A percentile compares a stretch with the other conserved stretches of the same genome.
These are phyloP conservation scores for Coenobita brevimanus DNA, from an alignment of 1,140 invertebrate species.

Conservation along the genomic window DNA sequence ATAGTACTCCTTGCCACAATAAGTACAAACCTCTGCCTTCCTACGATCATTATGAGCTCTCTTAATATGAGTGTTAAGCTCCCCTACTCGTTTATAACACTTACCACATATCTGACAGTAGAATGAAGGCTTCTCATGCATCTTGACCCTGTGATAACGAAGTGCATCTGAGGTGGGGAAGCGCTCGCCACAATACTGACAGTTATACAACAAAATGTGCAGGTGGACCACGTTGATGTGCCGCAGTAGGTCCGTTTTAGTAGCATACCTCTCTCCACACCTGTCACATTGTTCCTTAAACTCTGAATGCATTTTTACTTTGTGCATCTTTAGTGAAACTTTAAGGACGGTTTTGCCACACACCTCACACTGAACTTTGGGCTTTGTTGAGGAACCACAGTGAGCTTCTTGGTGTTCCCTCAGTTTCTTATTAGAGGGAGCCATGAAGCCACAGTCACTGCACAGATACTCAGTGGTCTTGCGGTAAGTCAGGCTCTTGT, in stretches of 20 bases:
- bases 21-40: slow-evolving; percentile 68
- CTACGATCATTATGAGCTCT: slow-evolving; percentile 68
- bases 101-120: slow-evolving; percentile 69
- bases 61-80: slow-evolving; percentile 69
- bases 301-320: slow-evolving; percentile 69
- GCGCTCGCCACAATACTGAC: slow-evolving; percentile 67
- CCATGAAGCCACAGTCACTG: slow-evolving; percentile 69
- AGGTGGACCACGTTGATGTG: slow-evolving; percentile 69
- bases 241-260: slow-evolving; percentile 67
- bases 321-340: slow-evolving; percentile 69
- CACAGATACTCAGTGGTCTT: slow-evolving; percentile 68
- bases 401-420: slow-evolving; percentile 69
- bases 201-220: slow-evolving; percentile 66
- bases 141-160: slow-evolving; percentile 68
- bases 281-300: slow-evolving; percentile 70
- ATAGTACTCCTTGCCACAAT: slow-evolving; percentile 69
- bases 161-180: slow-evolving; percentile 69
- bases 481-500: slow-evolving; percentile 67
- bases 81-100: slow-evolving; percentile 69
- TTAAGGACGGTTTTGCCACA: slow-evolving; percentile 69
- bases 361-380: slow-evolving; percentile 69
- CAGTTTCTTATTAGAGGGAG: slow-evolving; percentile 67
- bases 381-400: slow-evolving; percentile 68
- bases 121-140: slow-evolving; percentile 69
- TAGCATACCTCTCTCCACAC: slow-evolving; percentile 69